A percentile compares a stretch with the other conserved stretches of the same genome.
Conservation (phyloP, 2,888 invertebrate species). For the Chymomyza amoena region DNA sequence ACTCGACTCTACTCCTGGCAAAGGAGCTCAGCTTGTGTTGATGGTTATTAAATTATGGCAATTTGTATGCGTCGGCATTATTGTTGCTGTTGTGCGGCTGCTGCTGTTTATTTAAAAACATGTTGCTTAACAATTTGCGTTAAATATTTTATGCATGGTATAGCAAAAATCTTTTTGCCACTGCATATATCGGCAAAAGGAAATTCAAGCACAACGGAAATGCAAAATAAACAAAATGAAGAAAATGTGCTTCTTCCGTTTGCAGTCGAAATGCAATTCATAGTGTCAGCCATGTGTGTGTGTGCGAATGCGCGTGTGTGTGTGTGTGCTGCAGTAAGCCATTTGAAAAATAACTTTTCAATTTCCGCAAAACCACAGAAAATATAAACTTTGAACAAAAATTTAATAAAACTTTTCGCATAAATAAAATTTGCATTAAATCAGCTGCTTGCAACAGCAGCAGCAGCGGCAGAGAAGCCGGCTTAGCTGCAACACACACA, state of each 20-base stretch:
- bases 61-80: slow-evolving; percentile 59
- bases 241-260: slow-evolving; percentile 69
- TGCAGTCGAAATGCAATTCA: slow-evolving; percentile 49
- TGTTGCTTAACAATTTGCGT: slow-evolving; percentile 66
- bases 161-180: slow-evolving; percentile 14
- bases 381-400: slow-evolving; percentile 73
- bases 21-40: slow-evolving; percentile 44
- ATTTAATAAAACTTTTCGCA: slow-evolving; percentile 77
- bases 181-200: slow-evolving; percentile 40
- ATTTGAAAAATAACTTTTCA: slow-evolving; percentile 75
- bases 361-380: slow-evolving; percentile 75
- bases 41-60: slow-evolving; percentile 75
- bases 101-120: slow-evolving; percentile 67
- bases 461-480: not conserved
- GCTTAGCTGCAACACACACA: not conserved
- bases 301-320: slow-evolving; percentile 24
- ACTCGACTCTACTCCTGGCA: not conserved
- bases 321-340: slow-evolving; percentile 52
- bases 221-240: slow-evolving; percentile 44
- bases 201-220: slow-evolving; percentile 57
- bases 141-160: slow-evolving; percentile 58
- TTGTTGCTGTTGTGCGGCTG: slow-evolving; percentile 7
- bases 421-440: slow-evolving; percentile 77
- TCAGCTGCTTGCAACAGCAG: slow-evolving; percentile 66
- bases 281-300: slow-evolving; percentile 18